Evolutionary conservation across 2,113 vertebrate genomes (phyloP).

Genomic region (Apodemus sylvaticus): DNA sequence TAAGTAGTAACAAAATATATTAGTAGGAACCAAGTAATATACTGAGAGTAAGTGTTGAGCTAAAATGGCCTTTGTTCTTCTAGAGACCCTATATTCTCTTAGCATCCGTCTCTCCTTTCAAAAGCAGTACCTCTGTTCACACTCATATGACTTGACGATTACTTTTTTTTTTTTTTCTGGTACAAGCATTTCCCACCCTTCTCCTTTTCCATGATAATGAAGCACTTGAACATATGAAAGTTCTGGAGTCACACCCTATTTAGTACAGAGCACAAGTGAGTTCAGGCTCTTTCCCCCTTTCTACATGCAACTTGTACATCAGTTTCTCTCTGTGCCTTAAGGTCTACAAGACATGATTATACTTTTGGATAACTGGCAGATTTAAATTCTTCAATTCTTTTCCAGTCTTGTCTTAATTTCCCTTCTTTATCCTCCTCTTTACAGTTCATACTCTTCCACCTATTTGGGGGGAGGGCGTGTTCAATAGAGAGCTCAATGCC

Average conservation of each 20-base stretch:
- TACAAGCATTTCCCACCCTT: neutral
- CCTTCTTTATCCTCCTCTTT: neutral
- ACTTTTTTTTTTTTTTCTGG: neutral
- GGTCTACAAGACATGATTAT: neutral
- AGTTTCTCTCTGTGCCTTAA: neutral
- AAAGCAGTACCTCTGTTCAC: neutral
- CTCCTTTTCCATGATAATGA: too few relatives aligned
- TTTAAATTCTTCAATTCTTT: neutral
- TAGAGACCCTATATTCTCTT: neutral
- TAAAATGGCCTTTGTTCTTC: neutral
- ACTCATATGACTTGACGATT: neutral
- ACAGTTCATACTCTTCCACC: neutral
- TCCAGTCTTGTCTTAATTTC: neutral
- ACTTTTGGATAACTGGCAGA: neutral
- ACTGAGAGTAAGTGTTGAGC: neutral
- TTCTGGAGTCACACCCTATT: neutral
- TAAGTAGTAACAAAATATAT: neutral
- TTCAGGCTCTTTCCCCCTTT: neutral
- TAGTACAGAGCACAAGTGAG: neutral
- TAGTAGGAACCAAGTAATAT: neutral
- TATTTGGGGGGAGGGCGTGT: neutral
- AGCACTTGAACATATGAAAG: neutral
- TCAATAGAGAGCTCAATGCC: neutral
- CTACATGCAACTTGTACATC: neutral
- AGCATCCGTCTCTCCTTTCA: neutral